phyloP scores from a whole-genome alignment of 2,797 vertebrate genomes.

The Cygnus olor region DNA sequence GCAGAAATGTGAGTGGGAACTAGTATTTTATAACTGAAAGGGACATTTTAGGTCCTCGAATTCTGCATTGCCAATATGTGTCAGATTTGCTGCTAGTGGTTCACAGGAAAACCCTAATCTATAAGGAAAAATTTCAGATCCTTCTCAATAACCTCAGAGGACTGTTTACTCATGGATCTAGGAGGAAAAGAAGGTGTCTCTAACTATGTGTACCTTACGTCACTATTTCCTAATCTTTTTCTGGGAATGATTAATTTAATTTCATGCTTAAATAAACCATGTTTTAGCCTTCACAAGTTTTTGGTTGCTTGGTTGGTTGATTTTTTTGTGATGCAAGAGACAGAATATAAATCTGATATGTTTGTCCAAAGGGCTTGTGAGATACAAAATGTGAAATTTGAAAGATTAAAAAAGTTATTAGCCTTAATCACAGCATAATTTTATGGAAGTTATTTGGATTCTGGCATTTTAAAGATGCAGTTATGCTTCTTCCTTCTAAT shows the following conservation, averaged over 20 bases:
- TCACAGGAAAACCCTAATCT: not conserved
- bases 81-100: not conserved
- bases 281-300: not conserved
- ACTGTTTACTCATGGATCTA: not conserved
- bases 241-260: not conserved
- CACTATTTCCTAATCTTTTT: not conserved
- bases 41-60: not conserved
- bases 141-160: not conserved
- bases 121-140: not conserved
- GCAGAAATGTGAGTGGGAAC: not conserved
- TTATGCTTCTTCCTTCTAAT: not conserved
- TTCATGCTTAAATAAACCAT: not conserved
- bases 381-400: not conserved
- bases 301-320: not conserved
- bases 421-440: fast-evolving
- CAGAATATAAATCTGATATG: not conserved
- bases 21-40: not conserved
- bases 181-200: not conserved
- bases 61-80: not conserved
- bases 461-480: not conserved
- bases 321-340: not conserved
- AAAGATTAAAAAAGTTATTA: not conserved
- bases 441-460: not conserved
- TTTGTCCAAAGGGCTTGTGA: not conserved
- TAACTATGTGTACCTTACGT: not conserved